phyloP scores from a whole-genome alignment of 2,113 vertebrate genomes.

The Oxyruncus cristatus region DNA sequence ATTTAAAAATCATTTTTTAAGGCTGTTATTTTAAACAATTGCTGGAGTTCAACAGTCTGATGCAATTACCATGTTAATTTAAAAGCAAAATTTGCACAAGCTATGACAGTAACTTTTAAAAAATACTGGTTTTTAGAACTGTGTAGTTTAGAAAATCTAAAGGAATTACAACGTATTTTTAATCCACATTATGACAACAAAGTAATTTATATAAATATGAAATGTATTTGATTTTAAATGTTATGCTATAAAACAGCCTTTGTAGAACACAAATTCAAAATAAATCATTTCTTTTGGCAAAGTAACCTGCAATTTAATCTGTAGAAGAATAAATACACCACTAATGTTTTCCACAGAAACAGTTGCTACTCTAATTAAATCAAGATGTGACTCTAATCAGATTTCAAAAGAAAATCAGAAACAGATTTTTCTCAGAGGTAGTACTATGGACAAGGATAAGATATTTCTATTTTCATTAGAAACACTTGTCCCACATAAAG shows the following conservation, averaged over 20 bases:
- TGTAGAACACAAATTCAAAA: conserved; percentile 40
- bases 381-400: conserved; percentile 61
- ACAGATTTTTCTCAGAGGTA: conserved; percentile 40
- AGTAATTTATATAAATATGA: conserved; percentile 24
- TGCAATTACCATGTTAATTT: conserved; percentile 1
- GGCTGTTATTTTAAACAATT: background rate
- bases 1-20: background rate
- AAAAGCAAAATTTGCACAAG: background rate
- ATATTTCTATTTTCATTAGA: conserved; percentile 31
- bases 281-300: conserved; percentile 48
- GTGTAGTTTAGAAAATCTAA: background rate
- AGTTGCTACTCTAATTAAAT: conserved; percentile 58
- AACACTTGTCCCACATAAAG: conserved; percentile 18
- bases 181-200: background rate
- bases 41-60: background rate
- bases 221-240: conserved; percentile 19
- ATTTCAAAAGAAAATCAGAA: conserved; percentile 56
- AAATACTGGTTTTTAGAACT: background rate
- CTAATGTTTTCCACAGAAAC: conserved; percentile 57
- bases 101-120: background rate
- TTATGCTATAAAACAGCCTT: conserved; percentile 26
- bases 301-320: conserved; percentile 38
- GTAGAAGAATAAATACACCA: conserved; percentile 43
- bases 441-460: background rate
- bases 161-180: background rate